Conservation (phyloP, 1,140 invertebrate species). For the Littorina saxatilis region DNA sequence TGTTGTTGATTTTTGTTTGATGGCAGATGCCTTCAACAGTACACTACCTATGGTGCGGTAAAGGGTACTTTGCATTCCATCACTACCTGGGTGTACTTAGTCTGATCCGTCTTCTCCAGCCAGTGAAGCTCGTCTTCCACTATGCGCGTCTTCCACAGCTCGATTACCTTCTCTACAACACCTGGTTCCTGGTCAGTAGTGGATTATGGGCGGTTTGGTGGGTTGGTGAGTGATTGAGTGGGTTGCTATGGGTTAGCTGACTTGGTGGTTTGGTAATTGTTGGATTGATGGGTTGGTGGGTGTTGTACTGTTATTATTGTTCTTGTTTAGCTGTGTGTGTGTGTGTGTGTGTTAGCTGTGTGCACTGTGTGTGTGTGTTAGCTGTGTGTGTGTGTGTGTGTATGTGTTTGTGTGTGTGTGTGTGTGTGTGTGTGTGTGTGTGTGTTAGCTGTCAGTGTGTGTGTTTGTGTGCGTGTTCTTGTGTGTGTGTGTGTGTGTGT, state of each 20-base stretch:
- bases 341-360: background rate
- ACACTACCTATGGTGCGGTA: conserved; percentile 21
- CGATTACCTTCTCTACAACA: conserved; percentile 32
- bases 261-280: background rate
- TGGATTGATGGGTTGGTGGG: too few species aligned
- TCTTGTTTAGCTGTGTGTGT: background rate
- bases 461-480: too few species aligned
- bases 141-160: conserved; percentile 23
- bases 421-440: too few species aligned
- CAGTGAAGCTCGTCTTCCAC: conserved; percentile 39
- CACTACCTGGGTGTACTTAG: conserved; percentile 18
- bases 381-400: too few species aligned
- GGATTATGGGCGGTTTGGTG: background rate
- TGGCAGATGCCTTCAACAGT: conserved; percentile 3
- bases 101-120: conserved; percentile 17
- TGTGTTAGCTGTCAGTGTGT: too few species aligned
- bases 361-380: background rate
- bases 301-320: background rate
- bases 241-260: conserved; percentile 11
- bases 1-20: too few species aligned
- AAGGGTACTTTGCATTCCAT: background rate
- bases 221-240: conserved; percentile 16
- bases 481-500: too few species aligned
- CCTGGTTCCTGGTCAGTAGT: conserved; percentile 33
- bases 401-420: too few species aligned